Evolutionary conservation across 2,888 invertebrate species (phyloP).

Genomic region (Sarcophaga carnaria): DNA sequence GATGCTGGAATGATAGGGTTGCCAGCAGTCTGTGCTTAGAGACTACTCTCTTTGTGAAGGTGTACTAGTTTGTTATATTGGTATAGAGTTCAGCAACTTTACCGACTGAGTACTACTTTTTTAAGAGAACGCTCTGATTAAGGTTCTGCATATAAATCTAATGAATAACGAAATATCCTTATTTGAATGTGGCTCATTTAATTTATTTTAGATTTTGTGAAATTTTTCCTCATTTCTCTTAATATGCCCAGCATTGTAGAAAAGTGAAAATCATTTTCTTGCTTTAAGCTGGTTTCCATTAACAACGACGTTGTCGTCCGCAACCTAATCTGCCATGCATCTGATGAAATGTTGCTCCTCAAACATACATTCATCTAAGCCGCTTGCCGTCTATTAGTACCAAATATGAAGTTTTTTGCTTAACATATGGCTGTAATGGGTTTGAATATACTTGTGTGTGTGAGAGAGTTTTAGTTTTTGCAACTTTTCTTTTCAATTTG

Average conservation of each 20-base stretch:
- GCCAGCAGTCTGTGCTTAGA: too few species aligned
- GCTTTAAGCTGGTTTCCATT: background rate
- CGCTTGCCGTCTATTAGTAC: conserved; percentile 20
- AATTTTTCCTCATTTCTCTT: background rate
- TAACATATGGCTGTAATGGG: conserved; percentile 34
- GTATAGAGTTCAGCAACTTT: too few species aligned
- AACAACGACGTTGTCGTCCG: conserved; percentile 16
- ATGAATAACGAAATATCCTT: too few species aligned
- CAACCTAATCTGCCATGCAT: background rate
- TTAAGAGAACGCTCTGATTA: too few species aligned
- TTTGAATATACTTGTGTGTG: conserved; percentile 3
- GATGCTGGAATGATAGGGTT: too few species aligned
- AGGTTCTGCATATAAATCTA: too few species aligned
- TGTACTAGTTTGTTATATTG: too few species aligned
- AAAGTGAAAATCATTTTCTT: background rate
- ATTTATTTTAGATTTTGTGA: conserved; percentile 6
- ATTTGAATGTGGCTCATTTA: background rate
- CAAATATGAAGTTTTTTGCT: conserved; percentile 1
- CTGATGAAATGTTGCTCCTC: conserved; percentile 1
- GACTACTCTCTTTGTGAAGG: too few species aligned
- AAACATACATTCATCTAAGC: background rate
- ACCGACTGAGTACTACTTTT: too few species aligned
- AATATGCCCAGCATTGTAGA: background rate
- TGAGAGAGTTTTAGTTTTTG: background rate
- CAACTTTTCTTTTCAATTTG: background rate